A percentile compares a stretch with the other conserved stretches of the same genome.
phyloP scores from a whole-genome alignment of 1,140 invertebrate genomes.

The Meloidogyne floridensis region DNA sequence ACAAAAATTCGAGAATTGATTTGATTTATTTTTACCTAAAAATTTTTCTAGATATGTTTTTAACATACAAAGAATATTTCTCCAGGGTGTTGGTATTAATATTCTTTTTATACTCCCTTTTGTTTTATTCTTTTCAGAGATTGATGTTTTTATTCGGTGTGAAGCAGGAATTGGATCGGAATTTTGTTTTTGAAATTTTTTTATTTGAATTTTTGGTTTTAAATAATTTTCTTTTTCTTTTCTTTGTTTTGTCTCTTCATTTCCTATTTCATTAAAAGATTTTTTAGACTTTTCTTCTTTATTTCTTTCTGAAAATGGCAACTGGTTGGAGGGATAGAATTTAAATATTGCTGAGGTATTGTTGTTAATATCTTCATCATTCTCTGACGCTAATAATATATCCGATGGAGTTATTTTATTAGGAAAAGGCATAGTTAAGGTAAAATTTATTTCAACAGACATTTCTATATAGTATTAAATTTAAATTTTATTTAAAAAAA shows the following conservation, averaged over 20 bases:
- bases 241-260: neutral
- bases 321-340: neutral
- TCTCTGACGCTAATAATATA: no score
- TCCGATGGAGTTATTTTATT: neutral
- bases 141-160: neutral
- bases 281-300: neutral
- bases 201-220: neutral
- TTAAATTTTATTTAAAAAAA: neutral
- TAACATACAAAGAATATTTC: slow-evolving; percentile 4
- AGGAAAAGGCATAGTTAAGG: neutral
- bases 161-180: neutral
- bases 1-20: no score
- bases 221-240: neutral
- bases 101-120: neutral
- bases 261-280: neutral
- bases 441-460: slow-evolving; percentile 2
- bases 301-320: neutral
- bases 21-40: no score
- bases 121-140: neutral
- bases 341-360: neutral
- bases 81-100: neutral
- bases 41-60: no score
- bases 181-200: neutral
- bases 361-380: neutral
- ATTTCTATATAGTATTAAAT: neutral